Base-by-base conservation (phyloP, 2,888 invertebrate species). In the Brachyopa scutellaris region DNA sequence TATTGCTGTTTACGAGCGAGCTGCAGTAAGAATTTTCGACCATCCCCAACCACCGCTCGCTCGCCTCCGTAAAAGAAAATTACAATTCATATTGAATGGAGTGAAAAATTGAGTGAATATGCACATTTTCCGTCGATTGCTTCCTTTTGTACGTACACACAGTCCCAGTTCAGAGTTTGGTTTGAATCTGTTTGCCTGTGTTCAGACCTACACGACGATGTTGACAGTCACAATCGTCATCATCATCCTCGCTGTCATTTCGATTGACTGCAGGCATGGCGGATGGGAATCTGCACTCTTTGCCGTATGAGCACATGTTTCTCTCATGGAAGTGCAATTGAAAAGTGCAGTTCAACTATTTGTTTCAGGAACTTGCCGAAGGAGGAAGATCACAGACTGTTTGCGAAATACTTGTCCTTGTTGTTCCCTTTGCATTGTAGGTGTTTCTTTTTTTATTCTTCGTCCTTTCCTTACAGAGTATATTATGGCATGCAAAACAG, bases 51-150 rank as follows among this genome's bases (percentile, higher is more conserved):
- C 15, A 21, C 26, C 9, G 7, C 26, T n/a, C 31, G n/a, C n/a
- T n/a, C n/a, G n/a, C n/a, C 13, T 7, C 33, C 2, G 15, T 31
- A 23, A 33, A 61, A 45, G 62, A 83, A 83, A 78, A 78, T 83
- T 83, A 73, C 83, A 72, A 83, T 83, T 83, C 83, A 78, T 67
- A 83, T 83, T 57, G 83, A 78, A 78, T 72, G 83, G 83, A 78
- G 78, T 83, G 83, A 83, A 83, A 83, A 78, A 83, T 83, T 78
- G 70, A 83, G 78, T 83, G 78, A 83, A 67, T 83, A 78, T 83
- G 83, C 72, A 83, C 78, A 78, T 78, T 78, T 83, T 83, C 83
- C 83, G 78, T 77, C 61, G 17, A 19, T 78, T 72, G 72, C 78
- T 77, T 78, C 82, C 72, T 45, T 61, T 77, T 74, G 51, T 59